These are phyloP conservation scores for Epizoanthus ramosus DNA, from an alignment of 92 coral and sea anemone genomes.

Conservation along the genomic window DNA sequence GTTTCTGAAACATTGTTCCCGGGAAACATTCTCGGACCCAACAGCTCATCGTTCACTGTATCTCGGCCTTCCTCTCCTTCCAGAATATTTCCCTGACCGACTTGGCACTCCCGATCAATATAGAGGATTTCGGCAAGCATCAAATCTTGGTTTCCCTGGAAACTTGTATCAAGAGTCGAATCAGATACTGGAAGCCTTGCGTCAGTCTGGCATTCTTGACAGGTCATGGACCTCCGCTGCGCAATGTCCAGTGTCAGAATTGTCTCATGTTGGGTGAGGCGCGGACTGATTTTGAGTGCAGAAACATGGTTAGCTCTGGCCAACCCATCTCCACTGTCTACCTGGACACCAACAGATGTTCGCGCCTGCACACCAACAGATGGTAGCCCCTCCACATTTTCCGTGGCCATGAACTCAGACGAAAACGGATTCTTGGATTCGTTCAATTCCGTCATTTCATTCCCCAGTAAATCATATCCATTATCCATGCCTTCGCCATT, in stretches of 20 bases:
- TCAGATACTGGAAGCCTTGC: background rate
- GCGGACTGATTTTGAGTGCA: conserved; percentile 31
- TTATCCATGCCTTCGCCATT: background rate
- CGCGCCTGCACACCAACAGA: conserved; percentile 25
- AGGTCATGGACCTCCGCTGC: background rate
- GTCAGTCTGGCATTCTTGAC: conserved; percentile 29
- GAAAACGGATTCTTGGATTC: background rate
- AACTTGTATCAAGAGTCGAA: background rate
- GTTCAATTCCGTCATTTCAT: background rate
- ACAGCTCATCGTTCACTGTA: background rate
- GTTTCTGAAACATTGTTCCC: background rate
- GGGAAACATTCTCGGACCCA: too few species aligned
- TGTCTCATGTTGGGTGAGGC: conserved; percentile 5
- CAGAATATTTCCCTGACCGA: conserved; percentile 3
- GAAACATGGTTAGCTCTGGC: conserved; percentile 11
- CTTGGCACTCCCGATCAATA: background rate
- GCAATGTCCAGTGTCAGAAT: conserved; percentile 5
- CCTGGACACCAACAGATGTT: conserved; percentile 28
- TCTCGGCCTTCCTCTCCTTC: background rate
- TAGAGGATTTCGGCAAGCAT: background rate
- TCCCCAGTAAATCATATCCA: background rate
- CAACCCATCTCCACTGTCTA: background rate
- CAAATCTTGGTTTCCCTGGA: background rate
- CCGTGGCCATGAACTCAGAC: background rate
- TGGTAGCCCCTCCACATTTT: background rate